phyloP scores from a whole-genome alignment of 2,113 vertebrate genomes.

The Lasiurus cinereus region DNA sequence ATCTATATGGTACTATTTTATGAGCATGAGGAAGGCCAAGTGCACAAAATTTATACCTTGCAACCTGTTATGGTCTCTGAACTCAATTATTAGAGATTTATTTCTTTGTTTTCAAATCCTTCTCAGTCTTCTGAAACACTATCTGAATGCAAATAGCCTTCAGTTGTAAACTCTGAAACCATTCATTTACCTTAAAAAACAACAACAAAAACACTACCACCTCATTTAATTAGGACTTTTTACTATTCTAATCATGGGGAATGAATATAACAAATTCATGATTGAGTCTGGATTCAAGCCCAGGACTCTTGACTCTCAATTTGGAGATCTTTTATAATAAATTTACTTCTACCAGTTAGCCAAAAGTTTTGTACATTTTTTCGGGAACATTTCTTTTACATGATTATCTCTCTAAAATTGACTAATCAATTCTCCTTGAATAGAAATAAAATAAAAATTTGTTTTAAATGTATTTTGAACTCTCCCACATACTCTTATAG shows the following conservation, averaged over 20 bases:
- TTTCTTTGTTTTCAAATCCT: slow-evolving; percentile 25
- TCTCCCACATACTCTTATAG: neutral
- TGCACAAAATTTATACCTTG: slow-evolving; percentile 62
- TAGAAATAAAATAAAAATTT: neutral
- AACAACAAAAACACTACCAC: neutral
- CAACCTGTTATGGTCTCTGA: slow-evolving; percentile 58
- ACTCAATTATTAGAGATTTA: slow-evolving; percentile 77
- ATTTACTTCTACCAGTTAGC: neutral
- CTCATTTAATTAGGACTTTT: neutral
- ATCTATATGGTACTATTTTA: slow-evolving; percentile 46
- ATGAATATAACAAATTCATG: neutral
- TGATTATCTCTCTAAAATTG: neutral
- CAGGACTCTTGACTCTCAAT: neutral
- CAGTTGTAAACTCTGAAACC: neutral
- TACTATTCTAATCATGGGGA: neutral
- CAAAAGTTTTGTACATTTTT: neutral
- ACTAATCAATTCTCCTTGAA: neutral
- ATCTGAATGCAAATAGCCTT: slow-evolving; percentile 33
- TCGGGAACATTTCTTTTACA: neutral
- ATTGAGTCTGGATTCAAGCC: neutral
- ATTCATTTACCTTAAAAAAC: neutral
- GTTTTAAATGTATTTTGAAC: neutral
- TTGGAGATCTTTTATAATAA: neutral
- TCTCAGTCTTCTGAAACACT: slow-evolving; percentile 53
- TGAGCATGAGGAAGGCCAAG: slow-evolving; percentile 18